phyloP scores from a whole-genome alignment of 2,797 vertebrate species.

The Eulemur coronatus region DNA sequence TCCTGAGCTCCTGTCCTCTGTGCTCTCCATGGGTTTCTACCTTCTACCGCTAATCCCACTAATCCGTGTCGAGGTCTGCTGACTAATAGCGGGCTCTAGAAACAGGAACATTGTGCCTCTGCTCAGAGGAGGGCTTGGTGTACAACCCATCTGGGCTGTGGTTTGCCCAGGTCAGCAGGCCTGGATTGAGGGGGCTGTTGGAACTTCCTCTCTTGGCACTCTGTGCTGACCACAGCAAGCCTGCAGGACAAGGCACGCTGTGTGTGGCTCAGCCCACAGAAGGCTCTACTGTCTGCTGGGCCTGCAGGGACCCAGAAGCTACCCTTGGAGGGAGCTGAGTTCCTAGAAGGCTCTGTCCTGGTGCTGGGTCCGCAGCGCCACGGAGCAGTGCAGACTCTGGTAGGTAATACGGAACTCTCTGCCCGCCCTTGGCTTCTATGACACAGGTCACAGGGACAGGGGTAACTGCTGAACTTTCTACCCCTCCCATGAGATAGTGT shows the following conservation, averaged over 20 bases:
- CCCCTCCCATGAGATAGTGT: not conserved
- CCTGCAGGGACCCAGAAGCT: not conserved
- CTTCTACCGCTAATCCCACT: not conserved
- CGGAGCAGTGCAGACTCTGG: not conserved
- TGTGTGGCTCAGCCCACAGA: not conserved
- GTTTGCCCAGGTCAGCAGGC: conserved; percentile 72
- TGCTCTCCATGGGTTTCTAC: not conserved
- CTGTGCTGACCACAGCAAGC: conserved; percentile 52
- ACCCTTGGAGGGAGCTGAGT: not conserved
- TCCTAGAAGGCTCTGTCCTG: not conserved
- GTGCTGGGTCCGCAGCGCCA: not conserved
- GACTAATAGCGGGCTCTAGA: conserved; percentile 8
- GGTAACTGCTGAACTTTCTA: not conserved
- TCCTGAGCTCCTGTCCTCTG: not conserved
- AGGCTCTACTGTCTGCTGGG: not conserved
- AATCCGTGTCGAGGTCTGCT: conserved; percentile 34
- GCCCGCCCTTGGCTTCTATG: not conserved
- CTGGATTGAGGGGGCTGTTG: not conserved
- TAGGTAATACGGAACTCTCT: not conserved
- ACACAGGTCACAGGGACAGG: not conserved
- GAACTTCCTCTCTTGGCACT: conserved; percentile 46
- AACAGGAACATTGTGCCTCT: conserved; percentile 40
- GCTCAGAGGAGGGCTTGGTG: not conserved
- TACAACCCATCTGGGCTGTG: conserved; percentile 37
- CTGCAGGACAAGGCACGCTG: fast-evolving